These are phyloP conservation scores for Galeruca laticollis DNA, from an alignment of 2,888 invertebrate genomes.

Conservation along the genomic window DNA sequence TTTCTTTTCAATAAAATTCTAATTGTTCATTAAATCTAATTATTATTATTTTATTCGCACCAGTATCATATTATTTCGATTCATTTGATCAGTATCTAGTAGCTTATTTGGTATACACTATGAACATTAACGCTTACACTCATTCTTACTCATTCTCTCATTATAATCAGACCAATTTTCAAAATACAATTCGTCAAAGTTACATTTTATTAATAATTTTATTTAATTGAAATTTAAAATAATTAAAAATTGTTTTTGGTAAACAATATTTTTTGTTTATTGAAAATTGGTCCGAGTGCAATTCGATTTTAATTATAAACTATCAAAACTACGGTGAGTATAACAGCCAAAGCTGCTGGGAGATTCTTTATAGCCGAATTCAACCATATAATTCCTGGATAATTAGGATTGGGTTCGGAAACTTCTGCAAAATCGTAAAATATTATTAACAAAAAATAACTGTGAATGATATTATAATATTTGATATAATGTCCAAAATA, in stretches of 20 bases:
- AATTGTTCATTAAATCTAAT: slow-evolving; percentile 9
- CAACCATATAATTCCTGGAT: slow-evolving; percentile 73
- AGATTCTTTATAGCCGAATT: slow-evolving; percentile 52
- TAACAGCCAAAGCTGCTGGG: slow-evolving; percentile 25
- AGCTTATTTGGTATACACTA: slow-evolving; percentile 20
- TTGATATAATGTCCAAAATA: no score
- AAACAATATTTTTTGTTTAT: neutral
- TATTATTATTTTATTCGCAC: slow-evolving; percentile 5
- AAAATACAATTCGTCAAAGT: neutral
- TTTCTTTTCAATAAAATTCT: slow-evolving; percentile 18
- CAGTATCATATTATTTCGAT: slow-evolving; percentile 24
- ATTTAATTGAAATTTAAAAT: neutral
- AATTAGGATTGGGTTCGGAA: slow-evolving; percentile 80
- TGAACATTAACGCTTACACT: neutral
- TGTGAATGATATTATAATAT: no score
- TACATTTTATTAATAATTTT: neutral
- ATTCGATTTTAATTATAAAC: slow-evolving; percentile 9
- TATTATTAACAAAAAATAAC: no score
- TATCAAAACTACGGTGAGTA: slow-evolving; percentile 17
- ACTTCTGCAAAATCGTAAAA: slow-evolving; percentile 76
- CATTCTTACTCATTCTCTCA: neutral
- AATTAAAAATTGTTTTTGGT: neutral
- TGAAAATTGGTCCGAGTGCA: neutral
- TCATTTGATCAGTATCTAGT: slow-evolving; percentile 22
- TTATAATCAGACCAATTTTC: slow-evolving; percentile 10